These are phyloP conservation scores for Hyles lineata DNA, from an alignment of 2,888 invertebrate species.

Conservation along the genomic window DNA sequence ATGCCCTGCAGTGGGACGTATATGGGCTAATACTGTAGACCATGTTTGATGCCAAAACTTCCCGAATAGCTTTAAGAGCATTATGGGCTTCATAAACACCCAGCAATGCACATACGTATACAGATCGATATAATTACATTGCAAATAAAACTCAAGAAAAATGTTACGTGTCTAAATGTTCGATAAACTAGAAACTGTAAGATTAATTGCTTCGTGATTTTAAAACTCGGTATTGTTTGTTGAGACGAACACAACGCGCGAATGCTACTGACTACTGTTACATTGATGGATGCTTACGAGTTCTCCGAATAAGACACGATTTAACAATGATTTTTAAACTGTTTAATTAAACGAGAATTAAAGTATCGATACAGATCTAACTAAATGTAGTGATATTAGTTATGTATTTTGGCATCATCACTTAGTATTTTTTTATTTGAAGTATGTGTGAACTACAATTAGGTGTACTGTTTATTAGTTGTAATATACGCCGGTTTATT, in stretches of 20 bases:
- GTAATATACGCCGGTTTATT: too few relatives aligned
- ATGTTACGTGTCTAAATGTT: neutral
- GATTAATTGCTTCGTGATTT: conserved; percentile 15
- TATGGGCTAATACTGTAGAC: too few relatives aligned
- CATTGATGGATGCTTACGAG: neutral
- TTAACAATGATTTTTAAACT: neutral
- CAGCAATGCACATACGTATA: neutral
- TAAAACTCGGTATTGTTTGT: conserved; percentile 21
- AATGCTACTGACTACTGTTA: neutral
- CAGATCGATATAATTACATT: neutral
- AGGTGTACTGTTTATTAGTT: too few relatives aligned
- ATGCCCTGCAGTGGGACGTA: too few relatives aligned
- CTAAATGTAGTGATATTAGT: too few relatives aligned
- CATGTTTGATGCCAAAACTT: too few relatives aligned
- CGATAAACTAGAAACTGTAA: conserved; percentile 4
- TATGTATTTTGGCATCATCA: too few relatives aligned
- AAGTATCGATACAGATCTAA: neutral
- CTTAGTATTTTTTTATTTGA: too few relatives aligned
- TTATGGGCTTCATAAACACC: neutral
- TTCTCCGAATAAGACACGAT: neutral
- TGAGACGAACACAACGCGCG: conserved; percentile 12
- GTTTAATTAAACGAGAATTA: neutral
- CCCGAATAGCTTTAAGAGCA: too few relatives aligned
- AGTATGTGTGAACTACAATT: too few relatives aligned
- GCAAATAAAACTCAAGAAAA: conserved; percentile 7